Conservation (phyloP, 2,113 vertebrate genomes). For the Gallinago media region DNA sequence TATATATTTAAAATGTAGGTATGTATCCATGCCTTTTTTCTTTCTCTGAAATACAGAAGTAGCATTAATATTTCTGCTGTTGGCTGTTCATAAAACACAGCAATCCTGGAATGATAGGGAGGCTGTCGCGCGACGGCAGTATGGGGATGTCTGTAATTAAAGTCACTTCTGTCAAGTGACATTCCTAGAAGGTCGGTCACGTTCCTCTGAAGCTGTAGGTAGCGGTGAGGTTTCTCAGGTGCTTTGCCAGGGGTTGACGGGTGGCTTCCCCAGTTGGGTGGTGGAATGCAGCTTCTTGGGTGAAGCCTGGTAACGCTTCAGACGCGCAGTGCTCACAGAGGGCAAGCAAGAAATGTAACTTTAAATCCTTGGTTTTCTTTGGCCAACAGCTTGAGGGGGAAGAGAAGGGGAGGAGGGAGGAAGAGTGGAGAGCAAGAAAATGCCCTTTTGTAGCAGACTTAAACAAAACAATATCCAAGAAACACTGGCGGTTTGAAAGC, state of each 20-base stretch:
- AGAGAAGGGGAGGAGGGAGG: background rate
- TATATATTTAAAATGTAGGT: background rate
- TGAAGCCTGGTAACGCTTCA: accelerated
- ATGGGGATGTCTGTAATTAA: background rate
- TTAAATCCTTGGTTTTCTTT: constrained; percentile 13
- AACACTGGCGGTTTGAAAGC: constrained; percentile 26
- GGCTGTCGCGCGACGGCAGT: background rate
- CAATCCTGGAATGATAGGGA: background rate
- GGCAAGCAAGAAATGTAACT: background rate
- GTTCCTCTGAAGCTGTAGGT: background rate
- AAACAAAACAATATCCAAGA: constrained; percentile 39
- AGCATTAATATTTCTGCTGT: constrained; percentile 18
- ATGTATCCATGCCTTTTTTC: background rate
- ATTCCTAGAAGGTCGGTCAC: background rate
- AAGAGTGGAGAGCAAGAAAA: background rate
- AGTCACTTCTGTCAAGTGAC: background rate
- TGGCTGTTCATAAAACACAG: background rate
- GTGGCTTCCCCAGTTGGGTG: background rate
- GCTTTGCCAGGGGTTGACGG: background rate
- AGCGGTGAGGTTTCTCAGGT: background rate
- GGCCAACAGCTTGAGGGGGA: background rate
- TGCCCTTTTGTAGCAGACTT: constrained; percentile 37
- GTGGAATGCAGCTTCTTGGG: background rate
- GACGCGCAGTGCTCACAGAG: background rate
- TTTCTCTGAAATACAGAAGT: constrained; percentile 3